Conservation (phyloP, 2,113 vertebrate genomes). For the Holacanthus passer region DNA sequence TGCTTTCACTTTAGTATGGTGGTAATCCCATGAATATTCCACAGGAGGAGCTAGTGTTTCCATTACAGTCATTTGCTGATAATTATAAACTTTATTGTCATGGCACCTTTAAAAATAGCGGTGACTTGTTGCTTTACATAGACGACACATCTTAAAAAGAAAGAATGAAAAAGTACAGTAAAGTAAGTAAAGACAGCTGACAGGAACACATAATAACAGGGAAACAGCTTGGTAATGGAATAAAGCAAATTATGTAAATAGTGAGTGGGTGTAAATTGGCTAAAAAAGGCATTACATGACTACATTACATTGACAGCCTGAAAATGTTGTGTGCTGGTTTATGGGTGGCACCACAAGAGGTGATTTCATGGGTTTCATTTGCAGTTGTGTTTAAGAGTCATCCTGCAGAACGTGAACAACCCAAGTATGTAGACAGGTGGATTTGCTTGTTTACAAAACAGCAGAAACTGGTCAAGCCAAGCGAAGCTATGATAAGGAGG, state of each 20-base stretch:
- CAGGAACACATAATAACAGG: neutral
- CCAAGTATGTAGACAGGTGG: slow-evolving; percentile 5
- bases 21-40: neutral
- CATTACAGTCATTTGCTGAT: neutral
- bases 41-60: neutral
- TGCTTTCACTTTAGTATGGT: neutral
- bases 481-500: neutral
- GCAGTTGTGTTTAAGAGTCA: neutral
- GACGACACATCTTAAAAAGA: neutral
- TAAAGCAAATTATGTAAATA: neutral
- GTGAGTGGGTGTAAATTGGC: neutral
- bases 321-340: neutral
- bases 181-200: neutral
- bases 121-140: neutral
- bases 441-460: slow-evolving; percentile 63
- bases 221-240: neutral
- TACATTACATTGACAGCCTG: neutral
- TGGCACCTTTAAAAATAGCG: neutral
- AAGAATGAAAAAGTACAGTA: neutral
- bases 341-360: neutral
- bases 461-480: slow-evolving; percentile 8
- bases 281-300: neutral
- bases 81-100: neutral
- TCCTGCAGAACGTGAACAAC: neutral
- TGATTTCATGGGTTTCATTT: neutral